Conservation (phyloP, 2,888 invertebrate genomes). For the Dryobota labecula region DNA sequence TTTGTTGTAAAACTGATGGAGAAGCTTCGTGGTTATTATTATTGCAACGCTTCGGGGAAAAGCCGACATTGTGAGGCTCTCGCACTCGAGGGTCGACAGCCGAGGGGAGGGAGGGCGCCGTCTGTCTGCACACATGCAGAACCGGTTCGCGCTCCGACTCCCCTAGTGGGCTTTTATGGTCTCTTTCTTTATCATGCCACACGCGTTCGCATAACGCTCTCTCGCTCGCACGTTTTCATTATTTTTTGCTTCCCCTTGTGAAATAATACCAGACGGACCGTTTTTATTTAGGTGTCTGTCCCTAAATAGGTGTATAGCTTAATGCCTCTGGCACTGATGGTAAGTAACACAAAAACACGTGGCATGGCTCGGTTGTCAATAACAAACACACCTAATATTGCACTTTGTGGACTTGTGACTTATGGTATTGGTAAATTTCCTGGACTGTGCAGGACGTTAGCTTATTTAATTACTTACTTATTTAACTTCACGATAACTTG, state of each 20-base stretch:
- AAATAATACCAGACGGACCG: slow-evolving; percentile 86
- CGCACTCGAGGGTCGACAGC: slow-evolving; percentile 86
- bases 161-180: slow-evolving; percentile 83
- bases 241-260: slow-evolving; percentile 89
- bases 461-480: slow-evolving; percentile 26
- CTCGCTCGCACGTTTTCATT: slow-evolving; percentile 87
- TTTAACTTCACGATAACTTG: slow-evolving; percentile 12
- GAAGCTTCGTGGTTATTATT: slow-evolving; percentile 80
- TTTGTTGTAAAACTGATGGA: slow-evolving; percentile 47
- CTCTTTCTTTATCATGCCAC: slow-evolving; percentile 84
- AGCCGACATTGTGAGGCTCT: slow-evolving; percentile 86
- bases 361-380: slow-evolving; percentile 73
- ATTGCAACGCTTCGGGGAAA: slow-evolving; percentile 86
- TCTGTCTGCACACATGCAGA: slow-evolving; percentile 89
- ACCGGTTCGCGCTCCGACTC: slow-evolving; percentile 88
- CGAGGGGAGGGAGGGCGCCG: slow-evolving; percentile 87
- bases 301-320: slow-evolving; percentile 79
- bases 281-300: slow-evolving; percentile 85
- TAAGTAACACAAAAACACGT: slow-evolving; percentile 77
- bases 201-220: slow-evolving; percentile 83
- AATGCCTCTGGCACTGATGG: slow-evolving; percentile 70
- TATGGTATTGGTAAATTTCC: slow-evolving; percentile 17
- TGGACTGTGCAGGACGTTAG: slow-evolving; percentile 7
- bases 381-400: slow-evolving; percentile 60
- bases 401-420: slow-evolving; percentile 30